Percentiles rank a stretch among this genome's conserved stretches.
Evolutionary conservation across 2,113 vertebrate species (phyloP).

Genomic region (Furnarius figulus): DNA sequence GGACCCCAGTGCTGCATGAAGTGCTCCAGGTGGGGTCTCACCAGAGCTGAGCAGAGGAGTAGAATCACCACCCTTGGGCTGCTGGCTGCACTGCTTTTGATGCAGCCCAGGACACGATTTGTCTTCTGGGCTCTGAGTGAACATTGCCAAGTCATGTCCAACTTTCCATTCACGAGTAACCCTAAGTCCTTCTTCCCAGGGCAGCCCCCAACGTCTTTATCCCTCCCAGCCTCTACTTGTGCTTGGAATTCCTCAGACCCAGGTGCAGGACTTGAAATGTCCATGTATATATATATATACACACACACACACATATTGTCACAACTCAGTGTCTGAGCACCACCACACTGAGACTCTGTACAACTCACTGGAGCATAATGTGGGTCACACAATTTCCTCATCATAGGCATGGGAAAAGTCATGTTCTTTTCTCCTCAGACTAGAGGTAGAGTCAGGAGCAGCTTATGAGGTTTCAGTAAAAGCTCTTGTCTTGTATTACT

Average conservation of each 20-base stretch:
- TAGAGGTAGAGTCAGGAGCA: not conserved
- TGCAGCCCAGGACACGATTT: not conserved
- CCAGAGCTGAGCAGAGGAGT: not conserved
- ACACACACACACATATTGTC: no score
- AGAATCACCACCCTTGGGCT: not conserved
- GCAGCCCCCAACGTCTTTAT: not conserved
- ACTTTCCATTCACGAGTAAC: not conserved
- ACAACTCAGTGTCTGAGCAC: not conserved
- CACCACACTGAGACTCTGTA: no score
- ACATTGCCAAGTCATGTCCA: not conserved
- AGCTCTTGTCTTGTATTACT: not conserved
- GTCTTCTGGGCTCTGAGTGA: not conserved
- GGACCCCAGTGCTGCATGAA: not conserved
- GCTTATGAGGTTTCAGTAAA: not conserved
- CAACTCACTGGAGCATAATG: not conserved
- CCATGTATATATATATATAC: no score
- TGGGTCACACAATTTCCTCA: not conserved
- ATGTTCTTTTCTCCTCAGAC: not conserved
- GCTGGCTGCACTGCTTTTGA: accelerated
- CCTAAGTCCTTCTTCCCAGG: not conserved
- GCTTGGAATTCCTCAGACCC: accelerated
- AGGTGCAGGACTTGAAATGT: not conserved
- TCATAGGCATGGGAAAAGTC: not conserved
- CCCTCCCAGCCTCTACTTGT: not conserved
- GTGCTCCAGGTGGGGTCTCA: not conserved